Conservation (phyloP, 2,113 vertebrate species). For the Chaenogobius annularis region DNA sequence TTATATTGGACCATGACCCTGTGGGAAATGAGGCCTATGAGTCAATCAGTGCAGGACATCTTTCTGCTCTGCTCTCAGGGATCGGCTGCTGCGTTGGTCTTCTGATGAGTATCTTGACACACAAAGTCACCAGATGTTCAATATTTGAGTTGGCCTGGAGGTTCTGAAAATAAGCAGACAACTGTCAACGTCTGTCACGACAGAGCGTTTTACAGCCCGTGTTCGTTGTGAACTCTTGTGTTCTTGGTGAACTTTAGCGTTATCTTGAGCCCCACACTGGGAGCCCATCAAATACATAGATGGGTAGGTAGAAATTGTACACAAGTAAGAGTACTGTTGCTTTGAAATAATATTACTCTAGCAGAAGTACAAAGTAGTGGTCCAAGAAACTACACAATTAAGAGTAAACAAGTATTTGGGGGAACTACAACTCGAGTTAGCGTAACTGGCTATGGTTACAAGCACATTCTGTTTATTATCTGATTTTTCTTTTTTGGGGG, state of each 20-base stretch:
- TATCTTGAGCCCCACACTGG: not conserved
- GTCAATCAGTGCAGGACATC: slow-evolving; percentile 10
- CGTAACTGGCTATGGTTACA: no score
- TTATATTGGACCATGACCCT: slow-evolving; percentile 2
- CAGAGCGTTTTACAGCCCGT: slow-evolving; percentile 7
- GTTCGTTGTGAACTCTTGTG: not conserved
- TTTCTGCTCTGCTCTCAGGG: slow-evolving; percentile 25
- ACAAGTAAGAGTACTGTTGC: no score
- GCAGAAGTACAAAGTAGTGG: no score
- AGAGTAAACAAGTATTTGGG: no score
- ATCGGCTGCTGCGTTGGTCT: slow-evolving; percentile 1
- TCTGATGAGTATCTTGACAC: slow-evolving; percentile 41
- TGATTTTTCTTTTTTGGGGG: no score
- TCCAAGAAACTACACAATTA: no score
- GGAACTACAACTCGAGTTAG: no score
- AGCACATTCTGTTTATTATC: no score
- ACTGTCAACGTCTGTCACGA: slow-evolving; percentile 10
- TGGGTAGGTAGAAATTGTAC: no score
- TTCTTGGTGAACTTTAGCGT: slow-evolving; percentile 22
- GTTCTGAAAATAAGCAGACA: slow-evolving; percentile 24
- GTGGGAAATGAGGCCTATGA: slow-evolving; percentile 2
- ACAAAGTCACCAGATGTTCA: slow-evolving; percentile 47
- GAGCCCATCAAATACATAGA: not conserved
- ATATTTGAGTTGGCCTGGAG: slow-evolving; percentile 52
- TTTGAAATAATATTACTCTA: no score